These are phyloP conservation scores for Catagonus wagneri DNA, from an alignment of 2,113 vertebrate species.

Conservation along the genomic window DNA sequence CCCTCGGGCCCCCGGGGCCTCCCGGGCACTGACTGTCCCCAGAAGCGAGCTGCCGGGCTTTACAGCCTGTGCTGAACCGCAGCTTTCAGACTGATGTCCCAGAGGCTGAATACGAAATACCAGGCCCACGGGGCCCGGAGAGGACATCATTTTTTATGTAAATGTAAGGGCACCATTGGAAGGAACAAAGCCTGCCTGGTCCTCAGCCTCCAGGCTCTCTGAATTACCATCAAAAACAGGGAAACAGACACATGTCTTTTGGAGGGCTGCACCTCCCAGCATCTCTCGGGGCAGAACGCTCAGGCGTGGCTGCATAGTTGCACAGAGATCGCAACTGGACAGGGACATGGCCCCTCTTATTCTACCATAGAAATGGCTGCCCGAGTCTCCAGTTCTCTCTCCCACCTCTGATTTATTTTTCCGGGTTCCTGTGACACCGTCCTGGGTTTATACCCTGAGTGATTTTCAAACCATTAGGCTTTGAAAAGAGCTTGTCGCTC, in stretches of 20 bases:
- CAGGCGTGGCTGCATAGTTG: background rate
- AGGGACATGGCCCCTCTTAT: fast-evolving
- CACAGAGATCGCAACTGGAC: fast-evolving
- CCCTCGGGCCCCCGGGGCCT: fast-evolving
- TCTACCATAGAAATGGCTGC: background rate
- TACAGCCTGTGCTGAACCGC: background rate
- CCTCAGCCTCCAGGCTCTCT: slow-evolving; percentile 25
- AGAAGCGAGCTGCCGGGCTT: slow-evolving; percentile 52
- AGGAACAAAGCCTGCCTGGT: background rate
- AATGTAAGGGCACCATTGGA: background rate
- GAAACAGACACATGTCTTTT: background rate
- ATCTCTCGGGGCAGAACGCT: background rate
- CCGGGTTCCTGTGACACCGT: background rate
- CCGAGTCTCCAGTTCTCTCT: background rate
- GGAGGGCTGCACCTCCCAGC: fast-evolving
- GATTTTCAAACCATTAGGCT: background rate
- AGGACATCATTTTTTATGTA: background rate
- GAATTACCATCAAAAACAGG: background rate
- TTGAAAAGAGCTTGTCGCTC: background rate
- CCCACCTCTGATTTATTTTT: background rate
- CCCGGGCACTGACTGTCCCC: background rate
- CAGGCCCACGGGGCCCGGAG: background rate
- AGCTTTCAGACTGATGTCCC: slow-evolving; percentile 42
- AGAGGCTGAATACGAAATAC: background rate
- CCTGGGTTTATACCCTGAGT: background rate